Percentiles rank a stretch among this genome's conserved stretches.
Conservation (phyloP, 2,113 vertebrate genomes). For the Psettodes erumei region DNA sequence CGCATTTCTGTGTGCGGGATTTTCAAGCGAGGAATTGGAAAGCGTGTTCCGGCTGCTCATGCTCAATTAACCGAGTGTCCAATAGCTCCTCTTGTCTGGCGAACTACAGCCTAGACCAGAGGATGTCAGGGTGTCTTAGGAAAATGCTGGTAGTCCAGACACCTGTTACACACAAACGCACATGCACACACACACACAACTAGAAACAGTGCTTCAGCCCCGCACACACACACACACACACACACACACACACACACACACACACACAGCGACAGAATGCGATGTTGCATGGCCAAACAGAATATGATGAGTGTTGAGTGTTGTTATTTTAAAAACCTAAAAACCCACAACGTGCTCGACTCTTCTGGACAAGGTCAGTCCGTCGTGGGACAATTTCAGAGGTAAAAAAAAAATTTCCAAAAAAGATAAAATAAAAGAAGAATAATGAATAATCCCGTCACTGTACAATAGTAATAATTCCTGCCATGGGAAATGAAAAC, state of each 20-base stretch:
- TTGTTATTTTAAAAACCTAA: constrained; percentile 8
- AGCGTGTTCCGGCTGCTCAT: constrained; percentile 40
- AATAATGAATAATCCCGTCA: constrained; percentile 29
- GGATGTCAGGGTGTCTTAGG: constrained; percentile 30
- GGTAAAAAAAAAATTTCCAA: constrained; percentile 26
- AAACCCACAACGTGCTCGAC: constrained; percentile 27
- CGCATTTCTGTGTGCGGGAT: constrained; percentile 40
- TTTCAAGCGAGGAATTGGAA: constrained; percentile 41
- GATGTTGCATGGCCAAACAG: constrained; percentile 40
- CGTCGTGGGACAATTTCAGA: constrained; percentile 36
- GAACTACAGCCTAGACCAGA: constrained; percentile 44
- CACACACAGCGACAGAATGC: constrained; percentile 32
- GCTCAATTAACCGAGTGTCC: constrained; percentile 38
- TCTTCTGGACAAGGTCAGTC: constrained; percentile 20
- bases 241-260: constrained; percentile 1
- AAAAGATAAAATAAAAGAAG: constrained; percentile 7
- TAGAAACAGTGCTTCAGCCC: constrained; percentile 54
- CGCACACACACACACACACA: constrained; percentile 3
- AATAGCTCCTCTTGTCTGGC: constrained; percentile 28
- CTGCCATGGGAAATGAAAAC: constrained; percentile 68
- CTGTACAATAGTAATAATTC: constrained; percentile 73
- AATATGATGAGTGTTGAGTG: not conserved
- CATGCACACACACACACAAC: not conserved
- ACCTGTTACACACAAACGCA: constrained; percentile 14
- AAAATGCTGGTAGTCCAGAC: constrained; percentile 63